Base-by-base conservation (phyloP, 1,140 invertebrate genomes). In the Aphaenogaster rudis region DNA sequence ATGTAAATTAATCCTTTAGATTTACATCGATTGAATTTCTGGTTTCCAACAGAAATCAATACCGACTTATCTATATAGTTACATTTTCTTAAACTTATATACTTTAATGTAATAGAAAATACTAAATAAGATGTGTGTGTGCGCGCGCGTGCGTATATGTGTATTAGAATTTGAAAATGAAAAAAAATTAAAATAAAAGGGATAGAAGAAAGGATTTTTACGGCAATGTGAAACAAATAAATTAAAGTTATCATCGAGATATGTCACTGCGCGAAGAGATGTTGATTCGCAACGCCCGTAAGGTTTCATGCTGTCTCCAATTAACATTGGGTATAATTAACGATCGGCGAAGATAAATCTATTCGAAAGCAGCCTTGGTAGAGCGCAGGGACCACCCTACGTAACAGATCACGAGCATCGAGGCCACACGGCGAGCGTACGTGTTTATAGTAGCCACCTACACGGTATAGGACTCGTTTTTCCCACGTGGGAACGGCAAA, bases 271-370 rank as follows among this genome's bases (percentile, higher is more conserved):
- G 17, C 17, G 8, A 61, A 59, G 28, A 48, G 17, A 39, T 28
- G 9, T 39, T 21, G 15, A 52, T 69, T 8, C 8, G n/a, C 7
- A 39, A 28, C 4, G 33, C 5, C 5, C 67, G 28, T 6, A 11
- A 59, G 6, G 21, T 59, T 81, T 45, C 33, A 52, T 57, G 28
- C 86, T 21, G 54, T 33, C 52, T 64, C n/a, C 45, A 81, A 66
- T 72, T 50, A 63, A 9, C 17, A 57, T 42, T 66, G 74, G 50
- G 78, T 79, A 86, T 79, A 76, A 90, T 76, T 81, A 79, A 87
- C 69, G 54, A 48, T 42, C 54, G 42, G 5, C 48, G 39, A 66
- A 74, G 61, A 86, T 88, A 89, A 88, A 88, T 89, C 79, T 81
- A 77, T 76, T 86, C 39, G 54, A 88, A 84, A 64, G 76, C 64